Evolutionary conservation across 2,113 vertebrate genomes (phyloP).

Genomic region (Gallinago media): DNA sequence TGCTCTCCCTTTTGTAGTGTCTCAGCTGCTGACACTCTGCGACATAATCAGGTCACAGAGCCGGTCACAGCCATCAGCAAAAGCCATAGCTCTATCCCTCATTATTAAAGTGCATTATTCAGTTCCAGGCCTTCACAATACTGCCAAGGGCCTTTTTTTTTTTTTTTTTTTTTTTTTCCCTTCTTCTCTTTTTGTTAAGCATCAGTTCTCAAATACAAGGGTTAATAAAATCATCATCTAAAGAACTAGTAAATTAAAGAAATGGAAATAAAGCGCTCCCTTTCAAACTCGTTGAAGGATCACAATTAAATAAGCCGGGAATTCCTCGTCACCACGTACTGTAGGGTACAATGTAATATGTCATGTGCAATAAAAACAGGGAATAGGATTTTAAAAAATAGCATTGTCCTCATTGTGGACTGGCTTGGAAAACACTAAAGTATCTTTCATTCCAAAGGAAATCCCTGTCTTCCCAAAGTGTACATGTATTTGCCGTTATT

Average conservation of each 20-base stretch:
- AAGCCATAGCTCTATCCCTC: slow-evolving; percentile 82
- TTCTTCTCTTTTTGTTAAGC: slow-evolving; percentile 42
- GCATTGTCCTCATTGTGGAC: not conserved
- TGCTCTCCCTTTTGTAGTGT: slow-evolving; percentile 86
- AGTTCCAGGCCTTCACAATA: slow-evolving; percentile 78
- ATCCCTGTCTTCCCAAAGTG: not conserved
- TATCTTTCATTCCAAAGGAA: not conserved
- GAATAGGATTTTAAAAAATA: not conserved
- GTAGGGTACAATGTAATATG: slow-evolving; percentile 31
- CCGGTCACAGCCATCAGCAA: slow-evolving; percentile 86
- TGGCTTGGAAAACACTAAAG: not conserved
- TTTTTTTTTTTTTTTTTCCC: not conserved
- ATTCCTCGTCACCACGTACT: not conserved
- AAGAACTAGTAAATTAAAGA: slow-evolving; percentile 64
- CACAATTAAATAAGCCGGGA: slow-evolving; percentile 65
- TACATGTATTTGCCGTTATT: not conserved
- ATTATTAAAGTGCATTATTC: slow-evolving; percentile 87
- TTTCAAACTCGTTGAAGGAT: slow-evolving; percentile 64
- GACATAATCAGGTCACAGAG: slow-evolving; percentile 93
- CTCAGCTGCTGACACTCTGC: slow-evolving; percentile 85
- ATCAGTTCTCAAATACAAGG: slow-evolving; percentile 61
- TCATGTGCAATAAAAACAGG: not conserved
- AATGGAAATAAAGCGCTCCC: slow-evolving; percentile 49
- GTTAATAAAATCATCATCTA: slow-evolving; percentile 68
- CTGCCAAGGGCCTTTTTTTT: slow-evolving; percentile 57